phyloP scores from a whole-genome alignment of 2,797 vertebrate species.

The Spea hammondii region DNA sequence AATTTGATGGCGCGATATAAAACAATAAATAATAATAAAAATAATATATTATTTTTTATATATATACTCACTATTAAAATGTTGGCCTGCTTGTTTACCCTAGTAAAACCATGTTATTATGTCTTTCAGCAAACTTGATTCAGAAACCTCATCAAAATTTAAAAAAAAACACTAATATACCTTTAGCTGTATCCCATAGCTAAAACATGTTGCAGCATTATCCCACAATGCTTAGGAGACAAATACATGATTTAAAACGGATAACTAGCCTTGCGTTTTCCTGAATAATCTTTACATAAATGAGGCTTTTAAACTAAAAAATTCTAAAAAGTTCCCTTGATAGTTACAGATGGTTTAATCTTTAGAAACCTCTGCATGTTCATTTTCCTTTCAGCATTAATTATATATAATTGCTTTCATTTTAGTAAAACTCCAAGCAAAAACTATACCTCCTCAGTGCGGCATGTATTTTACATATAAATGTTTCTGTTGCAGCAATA shows the following conservation, averaged over 20 bases:
- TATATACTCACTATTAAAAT: neutral
- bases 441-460: slow-evolving; percentile 54
- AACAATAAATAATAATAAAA: too few species aligned
- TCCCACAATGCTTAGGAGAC: slow-evolving; percentile 40
- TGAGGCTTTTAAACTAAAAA: slow-evolving; percentile 45
- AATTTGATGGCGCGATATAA: too few species aligned
- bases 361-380: slow-evolving; percentile 65
- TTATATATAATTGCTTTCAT: slow-evolving; percentile 67
- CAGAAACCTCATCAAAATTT: neutral
- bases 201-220: slow-evolving; percentile 21
- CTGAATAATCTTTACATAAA: slow-evolving; percentile 55
- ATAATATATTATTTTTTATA: neutral
- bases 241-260: slow-evolving; percentile 50
- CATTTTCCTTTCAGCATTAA: slow-evolving; percentile 72
- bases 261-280: slow-evolving; percentile 38
- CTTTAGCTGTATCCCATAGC: slow-evolving; percentile 22
- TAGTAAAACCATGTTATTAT: neutral
- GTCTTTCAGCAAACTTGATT: neutral
- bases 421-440: slow-evolving; percentile 59
- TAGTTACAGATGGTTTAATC: slow-evolving; percentile 68
- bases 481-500: slow-evolving; percentile 22
- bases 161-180: neutral
- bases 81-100: neutral
- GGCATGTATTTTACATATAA: slow-evolving; percentile 44
- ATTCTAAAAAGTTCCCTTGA: slow-evolving; percentile 64